Percentiles rank a stretch among this genome's conserved stretches.
phyloP scores from a whole-genome alignment of 2,113 vertebrate species.

The Struthidea cinerea region DNA sequence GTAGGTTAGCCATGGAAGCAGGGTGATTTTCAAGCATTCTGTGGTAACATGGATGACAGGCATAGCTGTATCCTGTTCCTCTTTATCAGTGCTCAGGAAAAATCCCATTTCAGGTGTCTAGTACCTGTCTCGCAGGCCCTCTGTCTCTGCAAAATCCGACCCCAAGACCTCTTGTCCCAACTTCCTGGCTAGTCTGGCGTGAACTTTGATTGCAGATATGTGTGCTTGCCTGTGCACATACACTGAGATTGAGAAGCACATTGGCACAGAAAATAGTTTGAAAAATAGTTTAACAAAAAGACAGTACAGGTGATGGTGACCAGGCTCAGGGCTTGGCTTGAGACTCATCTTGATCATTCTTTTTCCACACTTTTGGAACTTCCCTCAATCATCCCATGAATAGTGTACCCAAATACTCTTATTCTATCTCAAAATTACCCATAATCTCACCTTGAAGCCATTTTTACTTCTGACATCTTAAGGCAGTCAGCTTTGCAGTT shows the following conservation, averaged over 20 bases:
- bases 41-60: background rate
- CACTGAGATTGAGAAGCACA: background rate
- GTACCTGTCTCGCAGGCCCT: background rate
- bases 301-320: background rate
- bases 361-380: background rate
- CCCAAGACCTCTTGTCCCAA: background rate
- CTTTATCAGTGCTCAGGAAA: background rate
- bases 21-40: background rate
- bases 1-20: fast-evolving
- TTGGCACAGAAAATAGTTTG: background rate
- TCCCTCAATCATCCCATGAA: background rate
- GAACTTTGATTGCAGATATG: background rate
- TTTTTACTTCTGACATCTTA: background rate
- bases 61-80: background rate
- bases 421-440: background rate
- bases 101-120: background rate
- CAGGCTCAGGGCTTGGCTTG: background rate
- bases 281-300: background rate
- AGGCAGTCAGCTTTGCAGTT: background rate
- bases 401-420: background rate
- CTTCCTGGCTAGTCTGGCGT: background rate
- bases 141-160: background rate
- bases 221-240: background rate
- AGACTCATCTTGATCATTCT: fast-evolving
- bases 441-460: background rate